A percentile compares a stretch with the other conserved stretches of the same genome.
Evolutionary conservation across 2,888 invertebrate genomes (phyloP).

Genomic region (Creontiades dilutus): DNA sequence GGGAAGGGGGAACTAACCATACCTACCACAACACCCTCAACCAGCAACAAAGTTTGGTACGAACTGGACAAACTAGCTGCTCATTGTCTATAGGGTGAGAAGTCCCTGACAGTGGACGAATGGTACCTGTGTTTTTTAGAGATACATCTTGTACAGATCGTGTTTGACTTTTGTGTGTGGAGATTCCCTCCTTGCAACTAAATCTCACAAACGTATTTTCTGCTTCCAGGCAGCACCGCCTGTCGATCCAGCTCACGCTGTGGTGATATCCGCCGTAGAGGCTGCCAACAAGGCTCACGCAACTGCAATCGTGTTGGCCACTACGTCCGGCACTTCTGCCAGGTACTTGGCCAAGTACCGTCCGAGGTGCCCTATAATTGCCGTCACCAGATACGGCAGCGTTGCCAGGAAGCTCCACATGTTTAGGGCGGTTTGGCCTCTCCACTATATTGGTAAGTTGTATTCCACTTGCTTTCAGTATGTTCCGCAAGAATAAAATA

Average conservation of each 20-base stretch:
- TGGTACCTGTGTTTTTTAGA: too few species aligned
- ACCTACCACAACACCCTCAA: too few species aligned
- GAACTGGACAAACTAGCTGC: too few species aligned
- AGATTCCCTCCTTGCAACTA: background rate
- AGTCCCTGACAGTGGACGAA: too few species aligned
- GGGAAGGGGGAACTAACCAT: too few species aligned
- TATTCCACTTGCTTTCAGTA: too few species aligned
- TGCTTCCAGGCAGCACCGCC: conserved; percentile 79
- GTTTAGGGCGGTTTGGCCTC: conserved; percentile 84
- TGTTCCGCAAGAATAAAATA: too few species aligned
- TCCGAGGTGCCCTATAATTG: conserved; percentile 87
- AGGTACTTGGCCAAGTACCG: conserved; percentile 84
- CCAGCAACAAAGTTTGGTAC: too few species aligned
- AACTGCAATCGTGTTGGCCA: conserved; percentile 88
- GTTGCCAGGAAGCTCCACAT: conserved; percentile 86
- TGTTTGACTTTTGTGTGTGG: too few species aligned
- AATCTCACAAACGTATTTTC: background rate
- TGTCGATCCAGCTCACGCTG: conserved; percentile 84
- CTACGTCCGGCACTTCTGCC: conserved; percentile 86
- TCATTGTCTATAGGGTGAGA: too few species aligned
- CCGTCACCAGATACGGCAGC: conserved; percentile 85
- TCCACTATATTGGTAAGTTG: conserved; percentile 83
- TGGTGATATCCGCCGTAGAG: conserved; percentile 87
- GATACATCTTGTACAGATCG: too few species aligned
- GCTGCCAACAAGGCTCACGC: conserved; percentile 85